Conservation (phyloP, 2,888 invertebrate genomes). For the Cerastoderma edule region DNA sequence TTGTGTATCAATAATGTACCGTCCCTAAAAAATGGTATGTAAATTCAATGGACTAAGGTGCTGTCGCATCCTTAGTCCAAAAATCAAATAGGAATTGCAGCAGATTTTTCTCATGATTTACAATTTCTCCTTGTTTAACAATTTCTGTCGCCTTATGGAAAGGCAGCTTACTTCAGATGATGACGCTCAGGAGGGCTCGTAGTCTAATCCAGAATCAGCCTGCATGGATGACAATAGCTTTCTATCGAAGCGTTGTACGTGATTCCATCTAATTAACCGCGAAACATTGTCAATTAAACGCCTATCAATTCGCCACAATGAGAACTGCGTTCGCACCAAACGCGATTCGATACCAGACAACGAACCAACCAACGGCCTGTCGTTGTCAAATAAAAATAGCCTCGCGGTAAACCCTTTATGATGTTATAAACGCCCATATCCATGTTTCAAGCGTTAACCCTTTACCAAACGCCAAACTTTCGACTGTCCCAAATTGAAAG, state of each 20-base stretch:
- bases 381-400: too few species aligned
- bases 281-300: constrained; percentile 25
- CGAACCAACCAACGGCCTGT: constrained; percentile 8
- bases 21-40: too few species aligned
- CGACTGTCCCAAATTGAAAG: too few species aligned
- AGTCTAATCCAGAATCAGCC: background rate
- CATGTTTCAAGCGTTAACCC: too few species aligned
- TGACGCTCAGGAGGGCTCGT: background rate
- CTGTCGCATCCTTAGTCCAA: too few species aligned
- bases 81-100: too few species aligned
- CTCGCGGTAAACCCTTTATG: too few species aligned
- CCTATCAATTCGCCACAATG: constrained; percentile 13
- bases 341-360: constrained; percentile 14
- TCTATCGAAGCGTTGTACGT: background rate
- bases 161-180: background rate
- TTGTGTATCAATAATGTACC: too few species aligned
- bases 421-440: too few species aligned
- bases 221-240: background rate
- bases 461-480: too few species aligned
- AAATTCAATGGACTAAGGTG: too few species aligned
- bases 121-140: constrained; percentile 8
- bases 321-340: constrained; percentile 18
- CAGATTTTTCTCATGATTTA: background rate
- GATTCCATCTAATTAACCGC: constrained; percentile 24
- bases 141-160: background rate